Conservation (phyloP, 2,888 invertebrate species). For the Thymelicus lineola region DNA sequence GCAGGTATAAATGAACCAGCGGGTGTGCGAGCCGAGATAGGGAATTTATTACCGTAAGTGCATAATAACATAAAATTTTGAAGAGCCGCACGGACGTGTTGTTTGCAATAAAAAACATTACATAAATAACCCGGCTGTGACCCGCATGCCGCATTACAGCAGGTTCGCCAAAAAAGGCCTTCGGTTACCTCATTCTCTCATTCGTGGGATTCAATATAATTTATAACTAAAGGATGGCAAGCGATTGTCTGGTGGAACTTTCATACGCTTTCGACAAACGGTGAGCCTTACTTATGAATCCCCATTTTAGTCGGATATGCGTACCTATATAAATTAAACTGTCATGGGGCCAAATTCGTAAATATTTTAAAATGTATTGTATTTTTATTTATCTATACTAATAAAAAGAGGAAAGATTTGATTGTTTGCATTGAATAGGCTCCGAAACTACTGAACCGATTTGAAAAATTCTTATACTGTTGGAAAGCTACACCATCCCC, state of each 20-base stretch:
- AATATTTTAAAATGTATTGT: too few species aligned
- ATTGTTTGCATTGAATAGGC: too few species aligned
- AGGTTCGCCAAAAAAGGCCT: conserved; percentile 25
- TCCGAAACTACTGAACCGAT: too few species aligned
- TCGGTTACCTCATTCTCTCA: conserved; percentile 35
- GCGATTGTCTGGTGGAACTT: conserved; percentile 20
- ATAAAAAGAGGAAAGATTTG: too few species aligned
- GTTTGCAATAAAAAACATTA: conserved; percentile 38
- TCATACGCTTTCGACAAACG: conserved; percentile 25
- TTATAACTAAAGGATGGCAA: conserved; percentile 18
- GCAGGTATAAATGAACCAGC: conserved; percentile 25
- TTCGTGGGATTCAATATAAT: conserved; percentile 18
- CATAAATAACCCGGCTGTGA: conserved; percentile 37
- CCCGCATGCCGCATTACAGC: conserved; percentile 29
- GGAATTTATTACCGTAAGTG: conserved; percentile 37
- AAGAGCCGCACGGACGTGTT: conserved; percentile 31
- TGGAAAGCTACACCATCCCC: too few species aligned
- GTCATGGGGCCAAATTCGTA: too few species aligned
- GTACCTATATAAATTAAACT: background rate
- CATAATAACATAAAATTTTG: conserved; percentile 37
- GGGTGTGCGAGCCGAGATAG: conserved; percentile 28
- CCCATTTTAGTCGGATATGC: background rate
- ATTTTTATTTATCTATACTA: too few species aligned
- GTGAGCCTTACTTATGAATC: conserved; percentile 15
- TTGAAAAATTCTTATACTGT: too few species aligned